Evolutionary conservation across 2,888 invertebrate species (phyloP), one percentile per base, ranked within the genome.

Genomic region (Germaria angustata): DNA sequence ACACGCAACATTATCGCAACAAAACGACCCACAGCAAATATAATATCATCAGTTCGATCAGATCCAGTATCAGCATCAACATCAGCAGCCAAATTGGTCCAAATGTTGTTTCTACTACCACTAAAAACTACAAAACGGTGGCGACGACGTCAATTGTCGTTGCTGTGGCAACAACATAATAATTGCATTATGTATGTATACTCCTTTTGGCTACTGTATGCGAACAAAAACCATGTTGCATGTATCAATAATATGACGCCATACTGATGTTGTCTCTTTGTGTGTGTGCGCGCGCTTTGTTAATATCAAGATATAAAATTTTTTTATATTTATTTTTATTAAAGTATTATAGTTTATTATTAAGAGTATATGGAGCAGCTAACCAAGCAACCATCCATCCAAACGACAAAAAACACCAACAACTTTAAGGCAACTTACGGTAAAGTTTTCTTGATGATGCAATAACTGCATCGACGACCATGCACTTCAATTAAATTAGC

Each of bases 401-500:
- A 22, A 24, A 36, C 36, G 22, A 39, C 24, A 34, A 24, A n/a
- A n/a, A 65, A 22, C 36, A 57, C 28, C 66, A 24, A 13, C 32
- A 20, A 69, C n/a, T 61, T 69, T 34, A 6, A 68, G 39, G 61
- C 68, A 68, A 77, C 69, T 51, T 72, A 72, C 65, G 66, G 51
- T 51, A 44, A 66, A 66, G 49, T 72, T 79, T 49, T 79, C 66
- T 79, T 59, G 57, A 77, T 79, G 79, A 79, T 72, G 65, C 65
- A 79, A 79, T 66, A 57, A 66, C 49, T 20, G 13, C 72, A 65
- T 3, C 46, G n/a, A 66, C 57, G 65, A 65, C 75, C 82, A 59
- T 79, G 78, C 75, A 82, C 82, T 82, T 82, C 78, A 82, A 82
- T 82, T 82, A 82, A 82, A 82, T 71, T 71, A 66, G 63, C 82